Conservation (phyloP, 2,888 invertebrate species). For the Pyrrhosoma nymphula region DNA sequence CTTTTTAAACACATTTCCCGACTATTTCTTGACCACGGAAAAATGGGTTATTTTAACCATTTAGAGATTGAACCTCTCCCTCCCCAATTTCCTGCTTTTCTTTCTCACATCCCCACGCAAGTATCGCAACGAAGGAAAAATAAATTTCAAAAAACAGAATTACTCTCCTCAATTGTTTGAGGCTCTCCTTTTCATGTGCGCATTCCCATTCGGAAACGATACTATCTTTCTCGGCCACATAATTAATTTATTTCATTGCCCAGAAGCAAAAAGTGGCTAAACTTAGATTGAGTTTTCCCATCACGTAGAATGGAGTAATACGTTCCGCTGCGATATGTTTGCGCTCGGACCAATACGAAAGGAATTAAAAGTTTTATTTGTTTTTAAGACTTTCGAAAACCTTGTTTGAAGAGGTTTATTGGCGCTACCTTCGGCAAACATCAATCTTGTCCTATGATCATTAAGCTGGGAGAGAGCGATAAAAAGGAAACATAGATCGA, state of each 20-base stretch:
- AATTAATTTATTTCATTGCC: neutral
- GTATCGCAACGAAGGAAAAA: too few relatives aligned
- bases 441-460: neutral
- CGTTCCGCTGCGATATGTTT: neutral
- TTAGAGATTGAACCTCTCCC: neutral
- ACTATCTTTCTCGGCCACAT: neutral
- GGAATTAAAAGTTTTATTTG: conserved; percentile 1
- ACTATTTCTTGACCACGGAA: neutral
- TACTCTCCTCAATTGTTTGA: neutral
- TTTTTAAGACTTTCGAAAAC: neutral
- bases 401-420: neutral
- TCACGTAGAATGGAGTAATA: neutral
- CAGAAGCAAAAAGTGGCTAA: neutral
- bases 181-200: neutral
- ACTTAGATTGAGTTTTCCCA: neutral
- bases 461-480: neutral
- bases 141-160: neutral
- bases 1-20: neutral
- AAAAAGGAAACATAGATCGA: neutral
- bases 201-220: neutral
- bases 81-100: neutral
- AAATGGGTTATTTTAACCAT: neutral
- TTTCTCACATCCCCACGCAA: too few relatives aligned
- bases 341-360: neutral
- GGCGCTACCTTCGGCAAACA: neutral